Base-by-base conservation (phyloP, 53 echinoderm and acorn worm genomes). In the Echinarachnius parma region DNA sequence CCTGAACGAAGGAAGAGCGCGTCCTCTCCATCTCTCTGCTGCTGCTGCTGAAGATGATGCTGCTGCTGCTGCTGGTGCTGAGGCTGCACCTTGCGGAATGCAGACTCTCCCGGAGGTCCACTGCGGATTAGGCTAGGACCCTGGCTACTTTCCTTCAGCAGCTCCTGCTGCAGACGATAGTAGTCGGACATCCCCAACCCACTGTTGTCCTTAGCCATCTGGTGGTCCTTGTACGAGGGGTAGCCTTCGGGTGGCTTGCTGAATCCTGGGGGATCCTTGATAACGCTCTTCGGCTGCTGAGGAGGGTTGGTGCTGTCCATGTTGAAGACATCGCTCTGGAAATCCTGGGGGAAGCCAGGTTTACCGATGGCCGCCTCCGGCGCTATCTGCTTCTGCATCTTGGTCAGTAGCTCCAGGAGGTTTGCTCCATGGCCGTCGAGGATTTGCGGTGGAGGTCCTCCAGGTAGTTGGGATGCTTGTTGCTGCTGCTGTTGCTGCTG, bases 331-430 rank as follows among this genome's bases (percentile, higher is more conserved):
- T 55, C 55, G 35, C 35, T 55, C 75, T 35, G 55, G 75, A 32
- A 54, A 22, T 26, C 60, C 7, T 18, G 36, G 14, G 36, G 25
- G 35, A 42, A 35, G 56, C 56, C 75, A 18, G 46, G 14, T 37
- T 23, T n/a, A 32, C 64, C 22, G 56, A 75, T 55, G 75, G 54
- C 36, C 54, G 56, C 23, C 54, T 70, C 66, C 15, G 54, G 87
- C 60, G 59, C 44, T 34, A 79, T 83, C 66, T 83, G 83, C 44
- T 75, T 78, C 66, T 88, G 83, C 46, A 88, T 48, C 28, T 78
- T 83, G 3, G 83, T 48, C 30, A 88, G 67, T 37, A 88, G 78
- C 53, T 88, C 88, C 30, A 92, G 72, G 65, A 80, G 81, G 59
- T 77, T 86, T 2, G 46, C 69, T 23, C 46, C 85, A 53, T 54